Evolutionary conservation across 2,113 vertebrate genomes (phyloP).

Genomic region (Columba janthina): DNA sequence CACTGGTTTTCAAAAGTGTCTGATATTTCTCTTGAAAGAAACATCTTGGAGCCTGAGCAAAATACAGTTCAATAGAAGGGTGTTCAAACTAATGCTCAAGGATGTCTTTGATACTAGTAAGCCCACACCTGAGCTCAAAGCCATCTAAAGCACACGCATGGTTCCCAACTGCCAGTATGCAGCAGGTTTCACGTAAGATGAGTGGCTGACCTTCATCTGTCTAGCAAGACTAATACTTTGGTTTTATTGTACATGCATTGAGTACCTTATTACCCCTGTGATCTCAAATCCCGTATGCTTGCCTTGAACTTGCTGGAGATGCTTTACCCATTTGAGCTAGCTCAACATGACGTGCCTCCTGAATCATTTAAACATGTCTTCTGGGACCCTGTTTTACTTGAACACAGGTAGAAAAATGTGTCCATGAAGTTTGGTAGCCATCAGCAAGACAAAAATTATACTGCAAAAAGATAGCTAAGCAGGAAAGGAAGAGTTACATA

Average conservation of each 20-base stretch:
- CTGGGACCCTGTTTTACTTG: neutral
- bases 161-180: fast-evolving
- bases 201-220: neutral
- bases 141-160: neutral
- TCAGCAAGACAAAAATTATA: neutral
- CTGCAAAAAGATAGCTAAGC: neutral
- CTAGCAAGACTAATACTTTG: neutral
- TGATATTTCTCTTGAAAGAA: neutral
- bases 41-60: neutral
- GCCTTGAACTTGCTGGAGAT: neutral
- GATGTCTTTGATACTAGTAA: neutral
- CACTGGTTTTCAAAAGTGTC: neutral
- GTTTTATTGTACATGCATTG: neutral
- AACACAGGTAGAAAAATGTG: neutral
- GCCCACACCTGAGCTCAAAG: neutral
- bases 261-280: neutral
- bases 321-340: neutral
- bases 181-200: neutral
- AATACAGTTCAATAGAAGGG: neutral
- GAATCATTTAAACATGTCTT: neutral
- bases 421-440: neutral
- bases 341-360: neutral
- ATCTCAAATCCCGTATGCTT: neutral
- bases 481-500: neutral
- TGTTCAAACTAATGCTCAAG: neutral